phyloP scores from a whole-genome alignment of 2,888 invertebrate species.

The Phyto melanocephala region DNA sequence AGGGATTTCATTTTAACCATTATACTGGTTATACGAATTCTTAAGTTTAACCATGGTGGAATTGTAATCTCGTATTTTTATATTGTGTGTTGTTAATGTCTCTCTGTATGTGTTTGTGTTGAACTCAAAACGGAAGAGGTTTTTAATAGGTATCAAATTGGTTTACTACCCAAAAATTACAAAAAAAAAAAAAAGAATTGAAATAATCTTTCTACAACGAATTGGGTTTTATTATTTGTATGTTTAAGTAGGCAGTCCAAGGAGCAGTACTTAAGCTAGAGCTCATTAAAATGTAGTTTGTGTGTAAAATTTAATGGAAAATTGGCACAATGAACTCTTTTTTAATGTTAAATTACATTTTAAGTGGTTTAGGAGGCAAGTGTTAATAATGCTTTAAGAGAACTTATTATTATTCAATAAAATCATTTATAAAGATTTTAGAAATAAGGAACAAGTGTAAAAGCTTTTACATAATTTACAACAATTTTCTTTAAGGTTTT shows the following conservation, averaged over 20 bases:
- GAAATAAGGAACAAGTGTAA: no score
- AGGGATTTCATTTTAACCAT: conserved; percentile 9
- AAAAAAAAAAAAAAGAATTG: conserved; percentile 20
- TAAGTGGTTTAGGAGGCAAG: not conserved
- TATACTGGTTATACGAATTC: conserved; percentile 27
- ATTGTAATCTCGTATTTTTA: conserved; percentile 37
- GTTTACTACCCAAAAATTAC: conserved; percentile 38
- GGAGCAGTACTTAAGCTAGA: not conserved
- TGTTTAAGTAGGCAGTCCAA: not conserved
- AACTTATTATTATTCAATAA: no score
- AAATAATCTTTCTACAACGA: conserved; percentile 25
- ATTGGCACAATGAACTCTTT: conserved; percentile 21
- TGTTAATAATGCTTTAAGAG: not conserved
- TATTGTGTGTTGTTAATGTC: conserved; percentile 1
- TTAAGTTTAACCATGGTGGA: conserved; percentile 28
- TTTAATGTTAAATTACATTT: not conserved
- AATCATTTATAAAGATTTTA: no score
- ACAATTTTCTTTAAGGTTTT: no score
- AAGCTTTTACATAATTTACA: no score
- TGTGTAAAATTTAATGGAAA: conserved; percentile 15
- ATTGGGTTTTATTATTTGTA: not conserved
- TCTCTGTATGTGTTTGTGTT: conserved; percentile 27
- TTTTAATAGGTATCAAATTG: conserved; percentile 63
- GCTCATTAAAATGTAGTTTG: conserved; percentile 33
- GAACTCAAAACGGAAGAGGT: conserved; percentile 55